Conservation (phyloP, 2,113 vertebrate genomes). For the Lipophrys pholis region DNA sequence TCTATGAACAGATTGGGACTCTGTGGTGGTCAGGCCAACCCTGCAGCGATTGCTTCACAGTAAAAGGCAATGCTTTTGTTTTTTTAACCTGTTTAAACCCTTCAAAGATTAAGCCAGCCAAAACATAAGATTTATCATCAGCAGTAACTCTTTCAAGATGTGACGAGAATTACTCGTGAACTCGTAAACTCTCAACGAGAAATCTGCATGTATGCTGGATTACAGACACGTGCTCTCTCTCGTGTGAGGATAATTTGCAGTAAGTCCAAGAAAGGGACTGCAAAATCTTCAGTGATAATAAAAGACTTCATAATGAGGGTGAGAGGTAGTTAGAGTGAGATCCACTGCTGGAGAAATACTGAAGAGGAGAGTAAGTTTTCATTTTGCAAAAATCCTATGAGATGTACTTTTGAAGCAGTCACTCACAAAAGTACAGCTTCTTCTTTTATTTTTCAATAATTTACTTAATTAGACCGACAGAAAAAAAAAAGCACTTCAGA, state of each 20-base stretch:
- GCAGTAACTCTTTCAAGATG: not conserved
- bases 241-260: not conserved
- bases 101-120: not conserved
- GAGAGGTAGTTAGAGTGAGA: not conserved
- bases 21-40: not conserved
- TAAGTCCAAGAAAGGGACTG: not conserved
- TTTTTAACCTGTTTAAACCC: not conserved
- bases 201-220: not conserved
- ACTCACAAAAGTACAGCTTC: too few species aligned
- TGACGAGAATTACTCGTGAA: not conserved
- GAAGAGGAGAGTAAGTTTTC: not conserved
- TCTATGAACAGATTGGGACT: not conserved
- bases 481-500: slow-evolving; percentile 3
- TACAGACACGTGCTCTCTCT: not conserved
- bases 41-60: not conserved
- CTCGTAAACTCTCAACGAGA: not conserved
- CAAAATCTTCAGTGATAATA: not conserved
- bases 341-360: not conserved
- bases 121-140: not conserved
- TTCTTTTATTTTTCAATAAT: not conserved
- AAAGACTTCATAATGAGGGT: not conserved
- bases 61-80: not conserved
- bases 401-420: not conserved
- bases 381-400: not conserved
- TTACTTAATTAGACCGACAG: slow-evolving; percentile 12